Evolutionary conservation across 92 coral and sea anemone genomes (phyloP).

Genomic region (Epizoanthus scotinus): DNA sequence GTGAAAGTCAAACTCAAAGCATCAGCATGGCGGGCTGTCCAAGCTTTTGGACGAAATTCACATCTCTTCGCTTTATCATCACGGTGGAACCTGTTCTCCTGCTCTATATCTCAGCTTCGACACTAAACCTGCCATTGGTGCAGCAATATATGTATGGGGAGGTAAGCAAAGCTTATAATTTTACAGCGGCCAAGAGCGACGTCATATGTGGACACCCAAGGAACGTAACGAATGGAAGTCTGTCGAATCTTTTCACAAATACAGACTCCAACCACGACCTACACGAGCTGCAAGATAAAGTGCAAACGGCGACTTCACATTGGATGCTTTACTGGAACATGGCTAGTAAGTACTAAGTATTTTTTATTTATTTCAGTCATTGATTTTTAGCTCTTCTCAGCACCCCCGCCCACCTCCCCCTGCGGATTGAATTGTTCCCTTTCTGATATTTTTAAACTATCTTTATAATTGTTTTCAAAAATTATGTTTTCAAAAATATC

Average conservation of each 20-base stretch:
- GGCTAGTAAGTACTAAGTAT: slow-evolving; percentile 56
- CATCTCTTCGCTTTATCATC: slow-evolving; percentile 10
- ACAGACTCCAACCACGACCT: neutral
- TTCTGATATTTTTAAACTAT: no score
- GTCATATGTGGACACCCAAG: slow-evolving; percentile 38
- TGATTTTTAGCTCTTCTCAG: no score
- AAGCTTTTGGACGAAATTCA: slow-evolving; percentile 12
- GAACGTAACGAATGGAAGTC: slow-evolving; percentile 21
- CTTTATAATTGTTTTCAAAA: no score
- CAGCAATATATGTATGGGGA: slow-evolving; percentile 56
- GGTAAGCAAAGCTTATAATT: slow-evolving; percentile 41
- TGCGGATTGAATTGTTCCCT: no score
- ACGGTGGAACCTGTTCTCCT: slow-evolving; percentile 50
- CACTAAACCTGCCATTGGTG: slow-evolving; percentile 42
- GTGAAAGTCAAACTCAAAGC: no score
- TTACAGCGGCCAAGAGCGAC: slow-evolving; percentile 37
- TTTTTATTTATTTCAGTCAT: no score
- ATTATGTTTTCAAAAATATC: no score
- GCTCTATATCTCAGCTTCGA: slow-evolving; percentile 26
- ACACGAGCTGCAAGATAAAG: slow-evolving; percentile 45
- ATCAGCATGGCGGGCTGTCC: neutral
- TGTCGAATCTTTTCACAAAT: neutral
- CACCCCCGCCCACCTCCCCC: no score
- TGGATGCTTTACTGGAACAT: slow-evolving; percentile 49
- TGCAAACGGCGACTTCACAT: slow-evolving; percentile 64